phyloP scores from a whole-genome alignment of 2,113 vertebrate species.

The Copsychus sechellarum region DNA sequence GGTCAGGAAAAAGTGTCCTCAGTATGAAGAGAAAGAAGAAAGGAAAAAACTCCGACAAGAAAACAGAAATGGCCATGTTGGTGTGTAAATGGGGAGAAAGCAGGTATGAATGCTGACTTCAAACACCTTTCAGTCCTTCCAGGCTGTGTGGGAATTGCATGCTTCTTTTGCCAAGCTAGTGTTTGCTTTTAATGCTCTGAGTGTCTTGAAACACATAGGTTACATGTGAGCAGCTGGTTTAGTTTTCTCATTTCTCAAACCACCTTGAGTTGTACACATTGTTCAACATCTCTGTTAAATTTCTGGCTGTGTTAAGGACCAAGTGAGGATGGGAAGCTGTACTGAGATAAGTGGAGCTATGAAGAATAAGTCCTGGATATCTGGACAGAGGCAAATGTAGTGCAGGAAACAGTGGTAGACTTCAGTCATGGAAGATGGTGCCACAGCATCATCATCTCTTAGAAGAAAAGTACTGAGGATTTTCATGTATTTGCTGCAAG shows the following conservation, averaged over 20 bases:
- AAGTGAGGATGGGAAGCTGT: background rate
- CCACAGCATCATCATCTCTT: background rate
- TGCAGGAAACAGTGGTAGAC: background rate
- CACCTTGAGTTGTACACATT: fast-evolving
- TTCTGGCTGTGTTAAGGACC: background rate
- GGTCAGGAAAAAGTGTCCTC: constrained; percentile 70
- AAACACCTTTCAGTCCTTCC: background rate
- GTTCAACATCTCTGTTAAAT: background rate
- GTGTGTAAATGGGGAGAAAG: constrained; percentile 59
- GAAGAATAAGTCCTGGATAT: no score
- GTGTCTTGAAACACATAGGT: background rate
- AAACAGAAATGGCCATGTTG: constrained; percentile 56
- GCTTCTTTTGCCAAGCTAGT: background rate
- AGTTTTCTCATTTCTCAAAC: background rate
- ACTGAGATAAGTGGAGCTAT: background rate
- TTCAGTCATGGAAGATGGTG: background rate
- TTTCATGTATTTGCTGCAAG: background rate
- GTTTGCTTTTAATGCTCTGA: background rate
- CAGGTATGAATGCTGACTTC: constrained; percentile 23
- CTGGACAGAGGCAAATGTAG: background rate
- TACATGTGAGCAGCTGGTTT: background rate
- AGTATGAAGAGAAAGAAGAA: constrained; percentile 74
- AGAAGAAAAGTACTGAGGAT: background rate
- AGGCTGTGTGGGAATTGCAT: background rate
- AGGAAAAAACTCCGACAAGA: constrained; percentile 77